Percentiles rank a stretch among this genome's conserved stretches.
phyloP scores from a whole-genome alignment of 2,113 vertebrate species.

The Xenus cinereus region DNA sequence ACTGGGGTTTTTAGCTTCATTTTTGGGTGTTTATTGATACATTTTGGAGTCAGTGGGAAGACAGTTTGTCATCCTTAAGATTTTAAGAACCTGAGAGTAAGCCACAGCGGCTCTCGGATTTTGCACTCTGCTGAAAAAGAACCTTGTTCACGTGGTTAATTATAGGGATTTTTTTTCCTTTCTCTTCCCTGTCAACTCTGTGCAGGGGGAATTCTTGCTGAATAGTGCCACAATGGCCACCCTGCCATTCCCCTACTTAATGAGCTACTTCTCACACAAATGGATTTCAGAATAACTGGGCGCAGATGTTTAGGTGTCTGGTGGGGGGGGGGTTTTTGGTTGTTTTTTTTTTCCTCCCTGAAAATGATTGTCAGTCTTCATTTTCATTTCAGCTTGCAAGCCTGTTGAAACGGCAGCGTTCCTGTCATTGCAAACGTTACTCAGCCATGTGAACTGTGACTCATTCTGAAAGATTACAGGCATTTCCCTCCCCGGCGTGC shows the following conservation, averaged over 20 bases:
- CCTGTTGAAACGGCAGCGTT: slow-evolving; percentile 17
- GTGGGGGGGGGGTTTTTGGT: neutral
- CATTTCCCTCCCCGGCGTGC: neutral
- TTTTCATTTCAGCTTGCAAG: slow-evolving; percentile 45
- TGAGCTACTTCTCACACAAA: neutral
- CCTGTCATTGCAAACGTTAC: neutral
- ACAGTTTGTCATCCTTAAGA: neutral
- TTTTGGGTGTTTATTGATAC: neutral
- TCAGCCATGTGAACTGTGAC: neutral
- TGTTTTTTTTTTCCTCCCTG: neutral
- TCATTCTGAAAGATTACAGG: slow-evolving; percentile 12
- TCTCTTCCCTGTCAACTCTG: neutral
- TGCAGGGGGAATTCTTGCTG: neutral
- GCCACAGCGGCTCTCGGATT: neutral
- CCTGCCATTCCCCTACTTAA: neutral
- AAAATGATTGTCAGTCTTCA: slow-evolving; percentile 46
- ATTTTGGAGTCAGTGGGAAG: neutral
- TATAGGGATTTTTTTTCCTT: neutral
- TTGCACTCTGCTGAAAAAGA: neutral
- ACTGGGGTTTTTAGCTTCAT: neutral
- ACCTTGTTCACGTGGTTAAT: slow-evolving; percentile 8
- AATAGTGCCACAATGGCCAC: neutral
- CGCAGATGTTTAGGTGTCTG: neutral
- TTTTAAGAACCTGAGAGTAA: neutral
- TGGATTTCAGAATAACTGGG: neutral